phyloP scores from a whole-genome alignment of 2,888 invertebrate genomes.

The Napeogenes sylphis region DNA sequence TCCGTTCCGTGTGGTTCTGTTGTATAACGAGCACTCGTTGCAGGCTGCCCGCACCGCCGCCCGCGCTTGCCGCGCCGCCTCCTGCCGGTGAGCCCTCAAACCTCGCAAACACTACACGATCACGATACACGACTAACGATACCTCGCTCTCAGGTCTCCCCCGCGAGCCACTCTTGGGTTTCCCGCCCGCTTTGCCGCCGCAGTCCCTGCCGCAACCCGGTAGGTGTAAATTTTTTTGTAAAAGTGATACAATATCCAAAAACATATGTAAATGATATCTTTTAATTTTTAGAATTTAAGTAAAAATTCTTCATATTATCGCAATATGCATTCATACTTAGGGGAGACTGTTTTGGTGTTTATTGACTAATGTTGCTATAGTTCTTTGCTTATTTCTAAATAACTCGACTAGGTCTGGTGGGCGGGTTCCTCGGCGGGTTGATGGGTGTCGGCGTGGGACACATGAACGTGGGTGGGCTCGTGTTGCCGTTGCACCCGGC shows the following conservation, averaged over 20 bases:
- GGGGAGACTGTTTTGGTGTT: no score
- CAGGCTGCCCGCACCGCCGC: constrained; percentile 1
- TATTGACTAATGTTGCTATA: no score
- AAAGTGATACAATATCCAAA: no score
- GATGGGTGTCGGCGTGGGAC: constrained; percentile 52
- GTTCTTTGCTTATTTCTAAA: no score
- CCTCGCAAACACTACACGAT: neutral
- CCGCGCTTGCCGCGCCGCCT: neutral
- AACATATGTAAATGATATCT: no score
- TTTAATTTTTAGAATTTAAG: neutral
- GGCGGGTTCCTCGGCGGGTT: constrained; percentile 63
- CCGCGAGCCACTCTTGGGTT: constrained; percentile 60
- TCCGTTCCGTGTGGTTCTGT: neutral
- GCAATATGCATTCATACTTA: no score
- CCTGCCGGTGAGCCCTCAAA: neutral
- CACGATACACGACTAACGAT: neutral
- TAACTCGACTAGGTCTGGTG: constrained; percentile 51
- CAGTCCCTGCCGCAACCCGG: constrained; percentile 54
- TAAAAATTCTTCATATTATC: no score
- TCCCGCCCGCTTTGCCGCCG: constrained; percentile 66
- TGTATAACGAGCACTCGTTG: neutral
- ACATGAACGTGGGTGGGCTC: constrained; percentile 59
- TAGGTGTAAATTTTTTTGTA: constrained; percentile 25
- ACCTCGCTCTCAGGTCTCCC: constrained; percentile 40
- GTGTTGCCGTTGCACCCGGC: constrained; percentile 49